Base-by-base conservation (phyloP, 1,140 invertebrate genomes). In the Drosophila ananassae region DNA sequence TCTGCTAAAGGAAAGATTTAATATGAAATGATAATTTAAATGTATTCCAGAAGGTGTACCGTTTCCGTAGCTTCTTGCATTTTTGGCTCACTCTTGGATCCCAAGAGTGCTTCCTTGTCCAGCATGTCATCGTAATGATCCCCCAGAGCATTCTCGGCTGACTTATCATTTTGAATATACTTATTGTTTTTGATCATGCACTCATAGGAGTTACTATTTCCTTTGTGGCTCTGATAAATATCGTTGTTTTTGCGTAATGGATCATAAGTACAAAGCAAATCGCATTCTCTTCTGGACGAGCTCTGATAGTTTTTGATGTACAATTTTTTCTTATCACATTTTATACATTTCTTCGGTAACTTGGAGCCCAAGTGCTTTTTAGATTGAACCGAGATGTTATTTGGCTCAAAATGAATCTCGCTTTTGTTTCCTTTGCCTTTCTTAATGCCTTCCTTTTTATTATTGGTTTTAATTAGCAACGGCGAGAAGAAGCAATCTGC, bases 21-120 rank as follows among this genome's bases (percentile, higher is more conserved):
- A 28, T 46, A 13, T 1, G 3, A 21, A 30, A 50, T 48, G 12
- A 21, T 17, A 7, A 50, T 50, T 12, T 8, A 7, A 24, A 24
- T 48, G 9, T 41, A 9, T 22, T 34, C 68, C 17, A 46, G 13
- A 37, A 37, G 10, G 10, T 50, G 52, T 87, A 90, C 89, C 63
- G 82, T 76, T n/a, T 90, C 84, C 5, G 85, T 73, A 6, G 76
- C 77, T 51, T 90, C 84, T 7, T 77, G 84, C 37, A 83, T 51
- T 61, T 82, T 85, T 0, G 57, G 67, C 28, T 89, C 85, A 17
- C 58, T 76, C 46, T 76, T 82, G 0, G 63, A 67, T 22, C 81
- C 79, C 6, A 87, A 74, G 0, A 89, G 58, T 8, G 81, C 77
- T 51, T 89, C 89, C 34, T 87, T 89, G 24, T 89, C 89, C 21